Conservation (phyloP, 2,888 invertebrate genomes). For the Tetrapedia diversipes region DNA sequence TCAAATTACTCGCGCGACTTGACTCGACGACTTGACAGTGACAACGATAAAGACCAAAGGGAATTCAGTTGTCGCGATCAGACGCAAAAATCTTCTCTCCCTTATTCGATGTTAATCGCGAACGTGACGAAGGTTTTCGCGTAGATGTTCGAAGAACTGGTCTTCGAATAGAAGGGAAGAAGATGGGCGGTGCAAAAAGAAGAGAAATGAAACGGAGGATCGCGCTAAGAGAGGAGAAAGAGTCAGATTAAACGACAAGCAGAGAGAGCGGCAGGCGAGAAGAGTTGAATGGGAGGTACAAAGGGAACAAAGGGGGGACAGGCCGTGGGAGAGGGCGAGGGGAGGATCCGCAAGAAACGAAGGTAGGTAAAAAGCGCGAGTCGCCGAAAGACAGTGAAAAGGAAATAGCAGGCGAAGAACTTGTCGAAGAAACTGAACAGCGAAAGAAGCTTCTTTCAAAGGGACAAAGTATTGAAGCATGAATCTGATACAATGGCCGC, state of each 20-base stretch:
- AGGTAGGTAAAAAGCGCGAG: conserved; percentile 10
- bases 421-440: neutral
- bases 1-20: too few species aligned
- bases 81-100: neutral
- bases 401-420: neutral
- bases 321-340: neutral
- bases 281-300: conserved; percentile 15
- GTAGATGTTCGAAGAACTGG: conserved; percentile 31
- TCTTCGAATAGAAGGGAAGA: conserved; percentile 1
- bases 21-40: too few species aligned
- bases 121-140: conserved; percentile 51
- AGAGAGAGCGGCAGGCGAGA: neutral
- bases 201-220: conserved; percentile 39
- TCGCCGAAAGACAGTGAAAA: conserved; percentile 1
- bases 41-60: too few species aligned
- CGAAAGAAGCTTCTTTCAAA: neutral
- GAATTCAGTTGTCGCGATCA: too few species aligned
- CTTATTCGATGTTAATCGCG: conserved; percentile 9
- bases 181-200: conserved; percentile 9
- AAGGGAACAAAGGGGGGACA: conserved; percentile 17
- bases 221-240: conserved; percentile 43
- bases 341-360: neutral
- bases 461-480: neutral
- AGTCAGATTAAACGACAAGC: conserved; percentile 40
- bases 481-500: neutral